phyloP scores from a whole-genome alignment of 2,113 vertebrate genomes.

The Dasyurus viverrinus region DNA sequence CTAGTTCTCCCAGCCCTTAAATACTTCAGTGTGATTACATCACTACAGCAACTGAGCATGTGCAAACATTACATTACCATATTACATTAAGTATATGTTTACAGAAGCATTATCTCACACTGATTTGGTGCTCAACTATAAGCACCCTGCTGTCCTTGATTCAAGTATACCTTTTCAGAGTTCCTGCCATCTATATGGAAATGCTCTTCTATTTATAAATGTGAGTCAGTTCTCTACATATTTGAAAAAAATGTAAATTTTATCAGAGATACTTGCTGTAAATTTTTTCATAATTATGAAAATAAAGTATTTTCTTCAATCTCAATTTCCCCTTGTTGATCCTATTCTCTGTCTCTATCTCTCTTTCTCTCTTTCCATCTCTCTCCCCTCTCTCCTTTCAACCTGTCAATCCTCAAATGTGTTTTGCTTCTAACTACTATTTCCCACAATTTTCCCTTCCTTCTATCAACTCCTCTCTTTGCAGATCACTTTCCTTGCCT shows the following conservation, averaged over 20 bases:
- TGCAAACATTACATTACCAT: no score
- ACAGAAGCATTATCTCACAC: no score
- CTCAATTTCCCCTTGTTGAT: background rate
- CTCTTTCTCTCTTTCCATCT: background rate
- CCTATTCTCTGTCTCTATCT: background rate
- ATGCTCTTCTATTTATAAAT: constrained; percentile 8
- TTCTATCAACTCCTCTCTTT: background rate
- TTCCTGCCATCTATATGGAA: background rate
- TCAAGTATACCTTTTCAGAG: no score
- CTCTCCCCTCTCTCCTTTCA: background rate
- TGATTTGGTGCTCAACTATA: no score
- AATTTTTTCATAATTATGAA: constrained; percentile 18
- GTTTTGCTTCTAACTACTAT: background rate
- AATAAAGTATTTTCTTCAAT: background rate
- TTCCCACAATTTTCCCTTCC: background rate
- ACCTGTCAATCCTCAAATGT: background rate
- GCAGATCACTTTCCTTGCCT: background rate
- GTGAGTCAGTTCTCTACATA: constrained; percentile 2
- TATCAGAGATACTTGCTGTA: constrained; percentile 1
- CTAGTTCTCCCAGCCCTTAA: no score
- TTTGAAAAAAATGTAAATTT: background rate
- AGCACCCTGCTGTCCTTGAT: no score
- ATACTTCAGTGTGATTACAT: no score
- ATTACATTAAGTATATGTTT: no score
- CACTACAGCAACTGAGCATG: no score